Percentiles rank a stretch among this genome's conserved stretches.
phyloP scores from a whole-genome alignment of 2,797 vertebrate species.

The Ammospiza maritima region DNA sequence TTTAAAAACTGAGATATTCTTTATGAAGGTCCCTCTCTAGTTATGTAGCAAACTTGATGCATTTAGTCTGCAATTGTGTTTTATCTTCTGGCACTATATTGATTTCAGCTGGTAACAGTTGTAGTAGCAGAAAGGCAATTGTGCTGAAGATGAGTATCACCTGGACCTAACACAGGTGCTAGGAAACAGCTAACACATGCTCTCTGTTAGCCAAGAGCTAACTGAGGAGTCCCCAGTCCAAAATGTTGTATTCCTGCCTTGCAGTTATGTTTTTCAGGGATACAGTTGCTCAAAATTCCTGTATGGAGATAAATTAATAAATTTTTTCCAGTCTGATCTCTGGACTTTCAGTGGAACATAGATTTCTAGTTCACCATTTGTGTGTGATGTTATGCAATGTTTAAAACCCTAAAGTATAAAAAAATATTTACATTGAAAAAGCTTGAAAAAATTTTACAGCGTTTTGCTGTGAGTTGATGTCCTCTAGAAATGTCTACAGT shows the following conservation, averaged over 20 bases:
- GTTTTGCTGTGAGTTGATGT: neutral
- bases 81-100: neutral
- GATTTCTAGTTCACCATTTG: neutral
- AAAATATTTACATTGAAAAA: neutral
- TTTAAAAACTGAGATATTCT: rapidly evolving
- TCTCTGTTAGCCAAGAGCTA: neutral
- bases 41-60: neutral
- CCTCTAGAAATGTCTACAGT: neutral
- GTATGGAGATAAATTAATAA: neutral
- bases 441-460: neutral
- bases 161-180: neutral
- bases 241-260: neutral
- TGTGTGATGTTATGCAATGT: neutral
- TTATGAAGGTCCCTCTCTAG: neutral
- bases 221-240: neutral
- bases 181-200: neutral
- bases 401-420: neutral
- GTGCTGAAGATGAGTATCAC: neutral
- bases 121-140: neutral
- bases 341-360: neutral
- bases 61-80: neutral
- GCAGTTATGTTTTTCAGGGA: neutral
- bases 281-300: neutral
- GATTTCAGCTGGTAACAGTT: neutral
- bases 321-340: neutral